Percentiles rank a stretch among this genome's conserved stretches.
phyloP scores from a whole-genome alignment of 2,113 vertebrate species.

The Balaenoptera acutorostrata region DNA sequence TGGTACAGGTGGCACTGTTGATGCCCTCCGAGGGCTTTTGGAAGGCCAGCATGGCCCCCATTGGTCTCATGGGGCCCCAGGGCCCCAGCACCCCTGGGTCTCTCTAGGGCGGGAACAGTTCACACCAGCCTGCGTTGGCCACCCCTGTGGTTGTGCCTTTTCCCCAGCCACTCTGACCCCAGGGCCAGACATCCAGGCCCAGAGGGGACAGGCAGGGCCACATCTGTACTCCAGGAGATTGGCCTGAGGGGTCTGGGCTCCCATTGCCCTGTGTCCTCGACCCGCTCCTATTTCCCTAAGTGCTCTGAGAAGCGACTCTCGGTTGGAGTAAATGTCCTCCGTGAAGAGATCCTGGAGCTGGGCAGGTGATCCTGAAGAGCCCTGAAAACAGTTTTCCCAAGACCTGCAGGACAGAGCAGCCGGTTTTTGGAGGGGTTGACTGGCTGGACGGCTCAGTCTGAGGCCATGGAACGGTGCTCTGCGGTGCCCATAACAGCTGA shows the following conservation, averaged over 20 bases:
- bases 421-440: background rate
- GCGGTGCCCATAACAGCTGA: background rate
- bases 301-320: background rate
- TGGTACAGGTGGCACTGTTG: too few species aligned
- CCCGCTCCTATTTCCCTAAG: background rate
- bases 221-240: background rate
- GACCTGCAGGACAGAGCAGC: background rate
- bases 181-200: background rate
- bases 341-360: background rate
- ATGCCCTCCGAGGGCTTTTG: background rate
- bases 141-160: background rate
- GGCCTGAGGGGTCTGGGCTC: background rate
- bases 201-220: background rate
- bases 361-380: background rate
- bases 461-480: background rate
- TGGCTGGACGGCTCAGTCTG: background rate
- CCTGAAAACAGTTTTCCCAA: background rate
- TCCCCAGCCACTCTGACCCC: background rate
- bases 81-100: background rate
- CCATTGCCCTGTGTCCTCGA: background rate
- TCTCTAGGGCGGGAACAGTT: background rate
- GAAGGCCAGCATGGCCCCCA: background rate
- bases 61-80: background rate
- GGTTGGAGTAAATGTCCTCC: background rate
- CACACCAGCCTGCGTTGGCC: background rate